Percentiles rank a stretch among this genome's conserved stretches.
phyloP scores from a whole-genome alignment of 2,113 vertebrate species.

The Misgurnus mizolepis region DNA sequence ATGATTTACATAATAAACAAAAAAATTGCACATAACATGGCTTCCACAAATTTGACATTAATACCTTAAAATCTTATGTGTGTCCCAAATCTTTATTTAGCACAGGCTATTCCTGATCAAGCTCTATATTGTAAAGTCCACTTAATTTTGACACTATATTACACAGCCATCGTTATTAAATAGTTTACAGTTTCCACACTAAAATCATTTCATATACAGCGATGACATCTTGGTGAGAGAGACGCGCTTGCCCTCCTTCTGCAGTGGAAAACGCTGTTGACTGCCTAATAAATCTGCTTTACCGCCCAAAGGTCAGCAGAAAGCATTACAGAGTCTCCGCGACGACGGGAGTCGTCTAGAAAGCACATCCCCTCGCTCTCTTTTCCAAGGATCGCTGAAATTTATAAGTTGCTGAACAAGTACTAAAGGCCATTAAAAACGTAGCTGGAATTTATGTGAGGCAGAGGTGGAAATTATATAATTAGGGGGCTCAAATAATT shows the following conservation, averaged over 20 bases:
- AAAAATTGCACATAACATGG: too few species aligned
- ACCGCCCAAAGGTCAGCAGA: conserved; percentile 56
- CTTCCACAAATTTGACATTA: too few species aligned
- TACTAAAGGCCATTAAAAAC: conserved; percentile 63
- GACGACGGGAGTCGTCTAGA: conserved; percentile 45
- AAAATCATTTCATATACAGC: conserved; percentile 9
- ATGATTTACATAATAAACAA: too few species aligned
- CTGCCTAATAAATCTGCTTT: conserved; percentile 59
- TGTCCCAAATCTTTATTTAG: too few species aligned
- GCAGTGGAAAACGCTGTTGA: conserved; percentile 40
- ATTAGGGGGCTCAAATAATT: conserved; percentile 62
- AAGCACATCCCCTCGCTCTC: conserved; percentile 48
- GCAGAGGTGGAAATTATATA: conserved; percentile 65
- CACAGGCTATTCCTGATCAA: background rate
- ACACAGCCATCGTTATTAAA: background rate
- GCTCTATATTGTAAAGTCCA: background rate
- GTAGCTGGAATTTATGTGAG: conserved; percentile 58
- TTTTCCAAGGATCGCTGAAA: conserved; percentile 59
- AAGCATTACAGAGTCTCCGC: conserved; percentile 56
- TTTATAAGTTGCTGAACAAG: conserved; percentile 61
- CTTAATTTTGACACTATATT: too few species aligned
- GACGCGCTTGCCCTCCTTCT: conserved; percentile 1
- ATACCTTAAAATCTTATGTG: too few species aligned
- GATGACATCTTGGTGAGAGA: conserved; percentile 28
- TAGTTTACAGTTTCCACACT: background rate